Percentiles rank a stretch among this genome's conserved stretches.
Evolutionary conservation across 2,888 invertebrate species (phyloP).

Genomic region (Lasioglossum villosulum): DNA sequence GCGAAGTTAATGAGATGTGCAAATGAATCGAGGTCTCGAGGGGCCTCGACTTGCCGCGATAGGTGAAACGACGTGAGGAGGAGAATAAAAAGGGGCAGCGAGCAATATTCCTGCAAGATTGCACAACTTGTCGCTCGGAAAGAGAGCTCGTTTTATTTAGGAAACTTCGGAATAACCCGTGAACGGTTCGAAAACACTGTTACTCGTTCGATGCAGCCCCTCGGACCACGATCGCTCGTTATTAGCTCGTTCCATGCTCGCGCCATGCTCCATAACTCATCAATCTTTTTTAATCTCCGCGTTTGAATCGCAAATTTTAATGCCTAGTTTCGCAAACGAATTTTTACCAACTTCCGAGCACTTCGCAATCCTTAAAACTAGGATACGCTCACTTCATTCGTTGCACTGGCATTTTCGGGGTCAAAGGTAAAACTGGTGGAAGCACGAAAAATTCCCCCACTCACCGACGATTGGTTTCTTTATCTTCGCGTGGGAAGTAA

Average conservation of each 20-base stretch:
- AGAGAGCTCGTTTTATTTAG: constrained; percentile 12
- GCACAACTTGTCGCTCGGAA: constrained; percentile 30
- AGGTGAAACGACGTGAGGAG: constrained; percentile 49
- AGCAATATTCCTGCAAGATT: constrained; percentile 31
- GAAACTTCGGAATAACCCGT: neutral
- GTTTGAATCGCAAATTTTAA: constrained; percentile 2
- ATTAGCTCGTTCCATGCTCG: neutral
- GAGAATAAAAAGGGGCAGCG: constrained; percentile 47
- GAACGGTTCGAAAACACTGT: neutral
- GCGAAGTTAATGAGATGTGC: constrained; percentile 74
- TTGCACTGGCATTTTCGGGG: too few species aligned
- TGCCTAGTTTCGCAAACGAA: neutral
- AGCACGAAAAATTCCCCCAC: neutral
- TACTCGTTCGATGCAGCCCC: neutral
- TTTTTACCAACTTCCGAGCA: neutral
- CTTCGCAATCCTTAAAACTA: neutral
- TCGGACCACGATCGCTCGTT: neutral
- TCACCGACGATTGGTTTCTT: neutral
- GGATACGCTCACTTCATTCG: neutral
- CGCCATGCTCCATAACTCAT: constrained; percentile 6
- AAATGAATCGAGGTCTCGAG: constrained; percentile 64
- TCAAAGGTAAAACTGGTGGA: neutral
- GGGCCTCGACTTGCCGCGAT: constrained; percentile 47
- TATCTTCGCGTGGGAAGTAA: neutral
- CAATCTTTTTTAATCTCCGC: constrained; percentile 5